Conservation (phyloP, 2,888 invertebrate genomes). For the Acrobeloides nanus region DNA sequence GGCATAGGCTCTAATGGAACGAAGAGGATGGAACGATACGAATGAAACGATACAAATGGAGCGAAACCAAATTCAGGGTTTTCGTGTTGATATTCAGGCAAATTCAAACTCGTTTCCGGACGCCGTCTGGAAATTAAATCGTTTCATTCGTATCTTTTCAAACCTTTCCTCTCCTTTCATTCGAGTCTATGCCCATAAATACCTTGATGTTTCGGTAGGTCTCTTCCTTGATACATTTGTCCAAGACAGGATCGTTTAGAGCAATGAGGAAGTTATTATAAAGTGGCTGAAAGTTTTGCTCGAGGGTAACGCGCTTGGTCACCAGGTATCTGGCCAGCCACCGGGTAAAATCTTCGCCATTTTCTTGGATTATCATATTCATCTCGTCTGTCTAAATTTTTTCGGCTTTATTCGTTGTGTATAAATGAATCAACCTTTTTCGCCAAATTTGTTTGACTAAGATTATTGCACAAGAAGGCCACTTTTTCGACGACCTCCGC, state of each 20-base stretch:
- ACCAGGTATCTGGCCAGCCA: constrained; percentile 97
- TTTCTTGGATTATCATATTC: constrained; percentile 69
- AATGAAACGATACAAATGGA: too few species aligned
- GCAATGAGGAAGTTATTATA: constrained; percentile 93
- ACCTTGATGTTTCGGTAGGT: constrained; percentile 91
- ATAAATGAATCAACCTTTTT: constrained; percentile 72
- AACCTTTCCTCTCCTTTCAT: too few species aligned
- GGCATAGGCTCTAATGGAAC: too few species aligned
- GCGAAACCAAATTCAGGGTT: too few species aligned
- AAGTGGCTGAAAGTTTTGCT: constrained; percentile 88
- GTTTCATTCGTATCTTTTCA: too few species aligned
- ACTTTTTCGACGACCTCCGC: constrained; percentile 92
- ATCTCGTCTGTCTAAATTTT: constrained; percentile 59
- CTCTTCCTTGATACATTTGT: constrained; percentile 81
- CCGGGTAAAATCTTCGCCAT: constrained; percentile 77
- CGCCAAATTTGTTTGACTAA: constrained; percentile 86
- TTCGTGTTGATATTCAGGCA: too few species aligned
- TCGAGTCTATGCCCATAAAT: too few species aligned
- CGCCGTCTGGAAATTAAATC: too few species aligned
- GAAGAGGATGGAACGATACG: too few species aligned
- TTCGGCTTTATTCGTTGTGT: too few species aligned
- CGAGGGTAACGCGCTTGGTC: constrained; percentile 94
- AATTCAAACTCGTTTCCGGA: too few species aligned
- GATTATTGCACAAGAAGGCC: constrained; percentile 96
- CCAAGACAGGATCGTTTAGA: constrained; percentile 74